Conservation (phyloP, 2,797 vertebrate species). For the Ctenopoma multispine region DNA sequence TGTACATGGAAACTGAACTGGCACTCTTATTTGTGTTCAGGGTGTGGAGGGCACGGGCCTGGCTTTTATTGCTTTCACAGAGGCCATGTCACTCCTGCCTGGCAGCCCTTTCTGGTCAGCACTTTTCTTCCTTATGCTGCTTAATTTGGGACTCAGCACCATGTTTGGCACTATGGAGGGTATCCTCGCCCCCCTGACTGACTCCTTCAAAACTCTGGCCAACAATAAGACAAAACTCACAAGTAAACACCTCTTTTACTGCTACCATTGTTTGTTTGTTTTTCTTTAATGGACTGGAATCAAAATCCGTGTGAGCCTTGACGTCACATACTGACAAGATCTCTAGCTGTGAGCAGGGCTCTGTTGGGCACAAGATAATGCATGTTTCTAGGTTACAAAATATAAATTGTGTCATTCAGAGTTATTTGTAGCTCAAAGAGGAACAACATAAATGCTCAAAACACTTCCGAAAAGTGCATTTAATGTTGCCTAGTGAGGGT, state of each 20-base stretch:
- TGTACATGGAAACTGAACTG: conserved; percentile 8
- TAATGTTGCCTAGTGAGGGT: neutral
- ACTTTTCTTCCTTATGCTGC: conserved; percentile 89
- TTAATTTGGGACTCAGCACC: conserved; percentile 86
- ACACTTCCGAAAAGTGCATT: neutral
- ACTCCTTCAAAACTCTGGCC: conserved; percentile 83
- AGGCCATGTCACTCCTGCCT: conserved; percentile 86
- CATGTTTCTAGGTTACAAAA: too few species aligned
- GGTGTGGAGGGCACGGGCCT: conserved; percentile 85
- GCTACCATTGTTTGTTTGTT: neutral
- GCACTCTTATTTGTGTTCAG: conserved; percentile 62
- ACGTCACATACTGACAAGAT: neutral
- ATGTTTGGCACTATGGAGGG: conserved; percentile 88
- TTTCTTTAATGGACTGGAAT: neutral
- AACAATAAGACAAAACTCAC: conserved; percentile 85
- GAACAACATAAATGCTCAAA: too few species aligned
- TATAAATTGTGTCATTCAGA: too few species aligned
- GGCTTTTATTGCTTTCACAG: conserved; percentile 87
- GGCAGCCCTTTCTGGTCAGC: conserved; percentile 88
- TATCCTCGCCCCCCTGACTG: conserved; percentile 86
- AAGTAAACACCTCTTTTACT: conserved; percentile 38
- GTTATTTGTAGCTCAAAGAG: too few species aligned
- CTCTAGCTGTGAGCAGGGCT: too few species aligned
- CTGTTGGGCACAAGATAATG: neutral
- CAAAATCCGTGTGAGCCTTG: neutral